Percentiles rank a stretch among this genome's conserved stretches.
phyloP scores from a whole-genome alignment of 2,113 vertebrate species.

The Catharus fuscescens region DNA sequence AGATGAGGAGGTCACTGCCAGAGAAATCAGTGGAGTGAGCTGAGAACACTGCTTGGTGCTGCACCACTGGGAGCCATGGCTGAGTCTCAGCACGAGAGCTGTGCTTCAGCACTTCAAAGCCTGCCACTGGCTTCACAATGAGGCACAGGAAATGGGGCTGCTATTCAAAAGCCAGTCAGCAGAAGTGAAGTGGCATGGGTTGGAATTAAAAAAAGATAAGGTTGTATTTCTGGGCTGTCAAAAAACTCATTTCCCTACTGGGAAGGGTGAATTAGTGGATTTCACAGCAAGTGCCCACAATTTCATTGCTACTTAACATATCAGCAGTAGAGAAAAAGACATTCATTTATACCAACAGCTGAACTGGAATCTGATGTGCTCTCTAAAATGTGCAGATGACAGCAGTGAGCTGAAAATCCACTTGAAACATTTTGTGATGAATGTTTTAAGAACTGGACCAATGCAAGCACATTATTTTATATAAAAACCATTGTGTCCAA shows the following conservation, averaged over 20 bases:
- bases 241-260: not conserved
- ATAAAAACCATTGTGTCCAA: not conserved
- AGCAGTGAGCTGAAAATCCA: not conserved
- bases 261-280: not conserved
- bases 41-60: not conserved
- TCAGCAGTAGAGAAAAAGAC: not conserved
- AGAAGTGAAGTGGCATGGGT: not conserved
- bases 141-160: not conserved
- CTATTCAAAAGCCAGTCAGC: not conserved
- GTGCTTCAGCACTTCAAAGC: not conserved
- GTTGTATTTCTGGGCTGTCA: not conserved
- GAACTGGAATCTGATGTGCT: not conserved
- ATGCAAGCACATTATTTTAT: accelerated
- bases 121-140: not conserved
- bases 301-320: not conserved
- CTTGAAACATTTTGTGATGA: not conserved
- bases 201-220: not conserved
- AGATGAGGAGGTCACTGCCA: not conserved
- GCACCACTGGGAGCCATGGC: accelerated
- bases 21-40: accelerated
- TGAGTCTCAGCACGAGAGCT: not conserved
- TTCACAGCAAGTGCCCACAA: not conserved
- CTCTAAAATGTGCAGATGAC: not conserved
- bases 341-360: not conserved
- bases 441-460: not conserved